Base-by-base conservation (phyloP, 2,113 vertebrate genomes). In the Prionailurus viverrinus region DNA sequence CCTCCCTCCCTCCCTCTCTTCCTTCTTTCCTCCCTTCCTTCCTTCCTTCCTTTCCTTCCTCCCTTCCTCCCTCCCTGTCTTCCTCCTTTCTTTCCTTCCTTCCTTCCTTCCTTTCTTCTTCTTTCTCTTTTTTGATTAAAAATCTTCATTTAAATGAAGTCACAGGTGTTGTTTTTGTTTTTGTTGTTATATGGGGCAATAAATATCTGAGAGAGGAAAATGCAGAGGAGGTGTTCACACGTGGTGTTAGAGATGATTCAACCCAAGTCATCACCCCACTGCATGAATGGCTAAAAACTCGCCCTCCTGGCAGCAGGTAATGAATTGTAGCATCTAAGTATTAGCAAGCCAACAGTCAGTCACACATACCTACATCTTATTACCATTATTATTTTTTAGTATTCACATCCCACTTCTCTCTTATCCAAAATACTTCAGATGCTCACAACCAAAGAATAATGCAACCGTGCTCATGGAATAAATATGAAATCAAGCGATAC, bases 141-240 rank as follows among this genome's bases (percentile, higher is more conserved):
- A 86, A 21, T 31, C 6, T 48, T 61, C 10, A 23, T 65, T 78
- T 69, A 63, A 55, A 55, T 63, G 5, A 91, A 4, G 25, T 63
- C 39, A 48, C 18, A 51, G 36, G 12, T 65, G 10, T 65, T 29
- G 15, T 45, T 29, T 6, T 45, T 76, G 13, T 45, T 29, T 13
- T 39, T 84, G 36, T 53, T 61, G 12, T 71, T 31, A 55, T 45
- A 36, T 41, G 74, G 23, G 18, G 3, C 6, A 58, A 76, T 61
- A 61, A 55, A 10, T 19, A 58, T 27, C 1, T 9, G 8, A 93
- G 61, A 93, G 19, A 65, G 4, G 14, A 76, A 80, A 82, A 39
- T 3, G 33, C 7, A 74, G 23, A 68, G 19, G 33, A 41, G 18
- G 23, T 31, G 1, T 0, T 19, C 25, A 16, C 4, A 31, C 0